Evolutionary conservation across 2,888 invertebrate genomes (phyloP).

Genomic region (Eupithecia pulchellata): DNA sequence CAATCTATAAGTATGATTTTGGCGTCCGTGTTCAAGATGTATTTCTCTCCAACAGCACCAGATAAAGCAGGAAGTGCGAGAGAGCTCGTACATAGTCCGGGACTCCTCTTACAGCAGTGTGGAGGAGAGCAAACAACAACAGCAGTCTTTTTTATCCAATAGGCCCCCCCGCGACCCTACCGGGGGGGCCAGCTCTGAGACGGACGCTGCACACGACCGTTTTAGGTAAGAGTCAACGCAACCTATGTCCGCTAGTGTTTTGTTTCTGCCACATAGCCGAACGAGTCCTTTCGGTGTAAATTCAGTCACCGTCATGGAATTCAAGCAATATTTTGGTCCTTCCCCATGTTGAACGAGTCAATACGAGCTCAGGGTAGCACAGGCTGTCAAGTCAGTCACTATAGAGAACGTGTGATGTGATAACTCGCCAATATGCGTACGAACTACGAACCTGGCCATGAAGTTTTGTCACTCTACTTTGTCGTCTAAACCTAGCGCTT

Average conservation of each 20-base stretch:
- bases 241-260: not conserved
- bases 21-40: not conserved
- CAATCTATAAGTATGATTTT: not conserved
- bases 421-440: not conserved
- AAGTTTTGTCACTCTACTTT: no score
- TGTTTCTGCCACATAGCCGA: not conserved
- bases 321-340: not conserved
- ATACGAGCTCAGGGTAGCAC: not conserved
- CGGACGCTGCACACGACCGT: conserved; percentile 84
- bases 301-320: not conserved
- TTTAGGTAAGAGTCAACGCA: conserved; percentile 66
- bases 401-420: not conserved
- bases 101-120: conserved; percentile 81
- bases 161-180: conserved; percentile 85
- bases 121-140: conserved; percentile 75
- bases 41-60: conserved; percentile 65
- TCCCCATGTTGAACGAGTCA: not conserved
- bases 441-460: no score
- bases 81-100: conserved; percentile 79
- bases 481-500: not conserved
- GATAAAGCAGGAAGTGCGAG: conserved; percentile 74
- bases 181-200: conserved; percentile 85
- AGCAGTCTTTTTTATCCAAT: conserved; percentile 86
- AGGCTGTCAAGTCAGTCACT: not conserved
- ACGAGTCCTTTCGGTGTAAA: not conserved